Percentiles rank a stretch among this genome's conserved stretches.
Conservation (phyloP, 2,797 vertebrate genomes). For the Chanos chanos region DNA sequence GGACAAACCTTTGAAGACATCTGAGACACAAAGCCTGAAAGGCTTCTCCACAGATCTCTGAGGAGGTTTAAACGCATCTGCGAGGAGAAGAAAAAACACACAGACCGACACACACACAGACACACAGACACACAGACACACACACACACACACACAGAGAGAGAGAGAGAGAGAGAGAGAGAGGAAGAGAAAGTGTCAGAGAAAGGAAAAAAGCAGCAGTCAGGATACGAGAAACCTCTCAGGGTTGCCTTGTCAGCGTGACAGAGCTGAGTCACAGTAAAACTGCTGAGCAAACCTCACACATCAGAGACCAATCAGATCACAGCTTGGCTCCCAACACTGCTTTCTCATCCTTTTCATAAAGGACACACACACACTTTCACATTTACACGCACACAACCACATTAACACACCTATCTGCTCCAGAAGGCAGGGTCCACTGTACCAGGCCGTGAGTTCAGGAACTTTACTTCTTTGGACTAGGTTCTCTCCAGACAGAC, state of each 20-base stretch:
- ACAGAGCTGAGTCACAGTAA: slow-evolving; percentile 10
- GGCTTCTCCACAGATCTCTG: slow-evolving; percentile 91
- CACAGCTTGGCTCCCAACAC: background rate
- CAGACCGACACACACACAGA: too few species aligned
- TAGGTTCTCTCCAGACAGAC: slow-evolving; percentile 94
- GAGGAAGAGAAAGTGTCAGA: background rate
- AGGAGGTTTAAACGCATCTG: slow-evolving; percentile 93
- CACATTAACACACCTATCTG: slow-evolving; percentile 83
- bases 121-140: too few species aligned
- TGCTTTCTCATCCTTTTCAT: background rate
- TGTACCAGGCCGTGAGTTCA: slow-evolving; percentile 87
- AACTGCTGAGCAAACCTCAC: slow-evolving; percentile 12
- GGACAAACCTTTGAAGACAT: slow-evolving; percentile 94
- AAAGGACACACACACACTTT: background rate
- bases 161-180: slow-evolving; percentile 35
- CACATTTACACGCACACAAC: background rate
- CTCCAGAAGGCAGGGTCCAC: slow-evolving; percentile 86
- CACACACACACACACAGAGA: background rate
- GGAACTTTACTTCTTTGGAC: slow-evolving; percentile 73
- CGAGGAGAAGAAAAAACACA: slow-evolving; percentile 17
- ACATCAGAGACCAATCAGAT: slow-evolving; percentile 2
- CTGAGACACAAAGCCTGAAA: slow-evolving; percentile 91
- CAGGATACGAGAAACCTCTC: background rate
- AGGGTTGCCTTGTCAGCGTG: slow-evolving; percentile 2
- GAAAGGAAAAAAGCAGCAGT: background rate